Percentiles rank a stretch among this genome's conserved stretches.
These are phyloP conservation scores for Candoia aspera DNA, from an alignment of 2,113 vertebrate species.

Conservation along the genomic window DNA sequence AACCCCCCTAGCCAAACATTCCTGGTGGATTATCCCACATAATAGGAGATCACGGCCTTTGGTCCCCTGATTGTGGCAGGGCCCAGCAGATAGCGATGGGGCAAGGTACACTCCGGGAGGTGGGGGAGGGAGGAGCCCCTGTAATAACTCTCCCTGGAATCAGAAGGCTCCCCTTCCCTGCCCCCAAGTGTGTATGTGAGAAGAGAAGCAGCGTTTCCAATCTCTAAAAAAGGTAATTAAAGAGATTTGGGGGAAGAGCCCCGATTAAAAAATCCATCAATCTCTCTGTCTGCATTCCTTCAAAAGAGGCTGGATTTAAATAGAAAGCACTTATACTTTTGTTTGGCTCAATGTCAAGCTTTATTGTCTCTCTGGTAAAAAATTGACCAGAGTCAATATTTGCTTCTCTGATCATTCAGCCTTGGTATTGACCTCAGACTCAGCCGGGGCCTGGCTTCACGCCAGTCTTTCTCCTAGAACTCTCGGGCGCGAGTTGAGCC, in stretches of 20 bases:
- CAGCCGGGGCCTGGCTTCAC: slow-evolving; percentile 64
- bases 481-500: slow-evolving; percentile 32
- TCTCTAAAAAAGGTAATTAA: slow-evolving; percentile 43
- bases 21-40: slow-evolving; percentile 2
- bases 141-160: neutral
- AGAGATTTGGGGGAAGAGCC: slow-evolving; percentile 63
- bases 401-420: slow-evolving; percentile 69
- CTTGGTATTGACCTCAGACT: slow-evolving; percentile 67
- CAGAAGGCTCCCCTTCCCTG: neutral
- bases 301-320: slow-evolving; percentile 45
- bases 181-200: neutral
- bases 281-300: slow-evolving; percentile 55
- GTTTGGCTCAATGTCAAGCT: slow-evolving; percentile 71
- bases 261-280: slow-evolving; percentile 48
- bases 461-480: slow-evolving; percentile 66
- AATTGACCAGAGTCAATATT: slow-evolving; percentile 73
- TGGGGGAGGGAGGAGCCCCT: neutral
- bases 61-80: neutral
- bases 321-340: slow-evolving; percentile 59
- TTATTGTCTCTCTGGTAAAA: slow-evolving; percentile 74
- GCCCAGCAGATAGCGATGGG: neutral
- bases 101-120: neutral
- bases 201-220: slow-evolving; percentile 1
- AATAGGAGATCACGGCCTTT: slow-evolving; percentile 18
- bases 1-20: neutral